phyloP scores from a whole-genome alignment of 2,113 vertebrate species.

The Charadrius vociferus region DNA sequence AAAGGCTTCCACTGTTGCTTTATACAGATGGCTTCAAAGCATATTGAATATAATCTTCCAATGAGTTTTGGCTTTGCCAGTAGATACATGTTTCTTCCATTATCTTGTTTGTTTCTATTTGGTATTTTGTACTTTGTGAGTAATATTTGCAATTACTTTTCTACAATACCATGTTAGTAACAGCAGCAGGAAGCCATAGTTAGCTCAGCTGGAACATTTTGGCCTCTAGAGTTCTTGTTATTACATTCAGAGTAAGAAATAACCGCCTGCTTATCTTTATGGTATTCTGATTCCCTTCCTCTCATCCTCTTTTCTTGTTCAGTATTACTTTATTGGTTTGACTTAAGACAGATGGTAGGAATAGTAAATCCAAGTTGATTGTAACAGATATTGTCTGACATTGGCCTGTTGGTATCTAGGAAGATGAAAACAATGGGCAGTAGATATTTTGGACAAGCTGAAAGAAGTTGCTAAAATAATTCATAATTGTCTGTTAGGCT shows the following conservation, averaged over 20 bases:
- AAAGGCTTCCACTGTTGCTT: not conserved
- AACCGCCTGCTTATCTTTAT: slow-evolving; percentile 17
- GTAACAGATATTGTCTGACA: slow-evolving; percentile 3
- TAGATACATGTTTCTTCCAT: not conserved
- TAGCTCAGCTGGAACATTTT: slow-evolving; percentile 43
- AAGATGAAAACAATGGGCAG: slow-evolving; percentile 46
- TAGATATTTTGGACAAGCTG: slow-evolving; percentile 52
- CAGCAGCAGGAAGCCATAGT: slow-evolving; percentile 29
- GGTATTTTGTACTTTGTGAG: not conserved
- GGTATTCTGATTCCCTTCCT: not conserved
- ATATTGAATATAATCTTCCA: not conserved
- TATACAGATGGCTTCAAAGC: not conserved
- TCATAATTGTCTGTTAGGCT: not conserved
- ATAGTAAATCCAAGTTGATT: slow-evolving; percentile 7
- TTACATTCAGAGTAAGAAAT: slow-evolving; percentile 1
- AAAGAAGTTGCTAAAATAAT: slow-evolving; percentile 43
- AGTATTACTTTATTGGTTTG: not conserved
- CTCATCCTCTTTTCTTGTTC: not conserved
- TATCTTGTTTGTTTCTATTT: not conserved
- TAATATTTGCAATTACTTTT: slow-evolving; percentile 36
- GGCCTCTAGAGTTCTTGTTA: slow-evolving; percentile 1
- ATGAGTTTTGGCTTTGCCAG: not conserved
- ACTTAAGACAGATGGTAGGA: slow-evolving; percentile 7
- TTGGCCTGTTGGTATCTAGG: slow-evolving; percentile 1
- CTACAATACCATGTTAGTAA: not conserved